Base-by-base conservation (phyloP, 2,888 invertebrate species). In the Ophion costatus region DNA sequence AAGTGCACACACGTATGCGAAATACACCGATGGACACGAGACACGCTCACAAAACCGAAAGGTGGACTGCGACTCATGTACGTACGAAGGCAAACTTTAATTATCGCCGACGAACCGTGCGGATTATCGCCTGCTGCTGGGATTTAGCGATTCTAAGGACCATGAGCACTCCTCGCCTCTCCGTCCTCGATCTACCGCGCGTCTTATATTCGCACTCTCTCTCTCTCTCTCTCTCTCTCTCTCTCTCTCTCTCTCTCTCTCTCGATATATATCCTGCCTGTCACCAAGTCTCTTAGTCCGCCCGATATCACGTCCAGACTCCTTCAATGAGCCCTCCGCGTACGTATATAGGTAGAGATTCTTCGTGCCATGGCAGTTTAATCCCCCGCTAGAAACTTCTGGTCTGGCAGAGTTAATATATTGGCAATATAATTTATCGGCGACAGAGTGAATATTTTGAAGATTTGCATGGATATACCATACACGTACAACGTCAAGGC, bases 41-140 rank as follows among this genome's bases (percentile, higher is more conserved):
- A 71, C 24, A 76, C 14, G 5, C 83, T 75, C 78, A 51, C 22
- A 64, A 59, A 51, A 57, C 59, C 24, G 14, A 38, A 22, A 70
- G 64, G 64, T 63, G 45, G 67, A 63, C 70, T 66, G 42, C 74
- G 45, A n/a, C 57, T 59, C 66, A n/a, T 71, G 45, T 63, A 63
- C 80, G 78, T 84, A 78, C 78, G 79, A 83, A 83, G 84, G 80
- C 77, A 86, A 88, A 87, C 84, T 88, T 87, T 85, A 87, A 87
- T 88, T 88, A 88, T 83, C 77, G 70, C 69, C 67, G 80, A 67
- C 83, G 83, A 83, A 83, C 80, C 76, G 76, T 84, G 74, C 42
- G 73, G 67, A 61, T 80, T 71, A 84, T 76, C 85, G 75, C 78
- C 66, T 66, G 67, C 82, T 78, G 80, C 78, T 82, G 83, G 87